phyloP scores from a whole-genome alignment of 2,888 invertebrate species.

The Myopa tessellatipennis region DNA sequence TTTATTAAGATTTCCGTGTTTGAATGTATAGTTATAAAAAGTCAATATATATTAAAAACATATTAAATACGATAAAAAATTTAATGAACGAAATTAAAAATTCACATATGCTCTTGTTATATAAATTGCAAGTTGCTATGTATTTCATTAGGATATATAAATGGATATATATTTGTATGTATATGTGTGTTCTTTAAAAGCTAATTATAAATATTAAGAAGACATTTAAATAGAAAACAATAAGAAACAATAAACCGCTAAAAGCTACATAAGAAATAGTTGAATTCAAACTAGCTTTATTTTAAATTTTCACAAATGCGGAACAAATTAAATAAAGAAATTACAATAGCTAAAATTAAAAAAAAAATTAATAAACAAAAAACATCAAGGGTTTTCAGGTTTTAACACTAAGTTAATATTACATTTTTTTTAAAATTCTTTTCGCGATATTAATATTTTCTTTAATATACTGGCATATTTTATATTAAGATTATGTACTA shows the following conservation, averaged over 20 bases:
- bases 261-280: neutral
- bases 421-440: neutral
- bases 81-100: constrained; percentile 42
- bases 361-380: neutral
- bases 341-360: neutral
- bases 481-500: neutral
- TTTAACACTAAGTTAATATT: neutral
- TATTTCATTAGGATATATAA: too few relatives aligned
- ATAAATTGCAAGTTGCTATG: neutral
- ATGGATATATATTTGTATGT: neutral
- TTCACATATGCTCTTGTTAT: constrained; percentile 38
- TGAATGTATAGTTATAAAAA: constrained; percentile 44
- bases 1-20: constrained; percentile 38
- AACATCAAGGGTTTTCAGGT: too few relatives aligned
- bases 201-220: constrained; percentile 15
- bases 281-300: neutral
- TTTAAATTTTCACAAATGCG: neutral
- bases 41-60: constrained; percentile 43
- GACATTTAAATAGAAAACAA: neutral
- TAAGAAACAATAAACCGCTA: neutral
- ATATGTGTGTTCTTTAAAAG: constrained; percentile 9
- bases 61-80: constrained; percentile 37
- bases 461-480: neutral
- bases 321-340: neutral
- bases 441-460: neutral